Base-by-base conservation (phyloP, 2,797 vertebrate species). In the Triplophysa bombifrons region DNA sequence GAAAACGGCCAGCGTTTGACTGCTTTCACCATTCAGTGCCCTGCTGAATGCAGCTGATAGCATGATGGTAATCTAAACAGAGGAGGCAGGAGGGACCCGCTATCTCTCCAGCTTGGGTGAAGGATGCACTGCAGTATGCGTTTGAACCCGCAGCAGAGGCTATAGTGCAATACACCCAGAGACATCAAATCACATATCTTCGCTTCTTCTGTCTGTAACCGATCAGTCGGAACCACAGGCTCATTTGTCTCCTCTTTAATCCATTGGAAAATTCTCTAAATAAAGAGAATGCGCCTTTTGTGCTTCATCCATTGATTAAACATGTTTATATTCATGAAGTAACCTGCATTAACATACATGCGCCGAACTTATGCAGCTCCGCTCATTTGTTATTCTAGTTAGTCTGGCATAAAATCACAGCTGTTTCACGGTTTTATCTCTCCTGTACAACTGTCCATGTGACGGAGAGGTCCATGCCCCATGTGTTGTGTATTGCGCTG, bases 241-340 rank as follows among this genome's bases (percentile, higher is more conserved):
- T 2, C 73, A 69, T 68, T 50, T 55, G 61, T 34, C 44, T 67
- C 10, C 61, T 72, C 83, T 86, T 91, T 91, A 88, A 88, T 92
- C 74, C 77, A 73, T n/a, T 84, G 77, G 83, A 22, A 82, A 84
- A 84, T 90, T 86, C 85, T 82, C 78, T 10, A 50, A 55, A 78
- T 34, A 66, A 46, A 72, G 8, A 56, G 44, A 51, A 20, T 20
- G 25, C 48, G n/a, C 34, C 53, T 73, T 70, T 46, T 17, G 61
- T 67, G 50, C 22, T 10, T 48, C 84, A 82, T 88, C 89, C 85
- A 90, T 92, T 92, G 86, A 90, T 70, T 72, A 80, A 80, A 72
- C 38, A 38, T 84, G 90, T 92, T 93, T 93, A 93, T 92, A 93
- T 93, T 88, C 76, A 93, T 93, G 91, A 92, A 87, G 70, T 84